Evolutionary conservation across 2,888 invertebrate genomes (phyloP).

Genomic region (Flexamia atlantica): DNA sequence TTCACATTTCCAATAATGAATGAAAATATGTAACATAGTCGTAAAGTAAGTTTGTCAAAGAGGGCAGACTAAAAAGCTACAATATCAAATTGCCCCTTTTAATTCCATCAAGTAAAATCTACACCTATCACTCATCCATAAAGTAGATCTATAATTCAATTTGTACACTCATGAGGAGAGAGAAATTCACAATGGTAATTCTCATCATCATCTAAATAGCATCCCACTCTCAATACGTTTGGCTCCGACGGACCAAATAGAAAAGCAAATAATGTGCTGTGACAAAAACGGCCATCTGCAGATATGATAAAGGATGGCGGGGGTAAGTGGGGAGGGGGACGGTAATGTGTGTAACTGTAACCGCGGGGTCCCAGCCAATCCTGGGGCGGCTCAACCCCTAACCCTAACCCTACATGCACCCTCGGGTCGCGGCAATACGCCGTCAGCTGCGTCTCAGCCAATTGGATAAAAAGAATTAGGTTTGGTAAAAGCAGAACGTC

Average conservation of each 20-base stretch:
- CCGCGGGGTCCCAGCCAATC: constrained; percentile 18
- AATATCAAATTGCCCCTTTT: neutral
- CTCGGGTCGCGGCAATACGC: neutral
- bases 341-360: constrained; percentile 32
- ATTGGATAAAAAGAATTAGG: too few species aligned
- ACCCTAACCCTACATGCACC: constrained; percentile 4
- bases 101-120: too few species aligned
- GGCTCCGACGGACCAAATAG: constrained; percentile 5
- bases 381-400: neutral
- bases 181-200: neutral
- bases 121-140: neutral
- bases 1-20: too few species aligned
- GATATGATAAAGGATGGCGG: neutral
- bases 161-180: neutral
- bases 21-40: too few species aligned
- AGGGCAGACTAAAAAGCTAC: neutral
- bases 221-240: neutral
- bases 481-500: too few species aligned
- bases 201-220: neutral
- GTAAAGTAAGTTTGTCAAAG: neutral
- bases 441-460: too few species aligned
- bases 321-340: neutral
- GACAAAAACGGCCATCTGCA: constrained; percentile 33
- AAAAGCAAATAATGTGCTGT: constrained; percentile 12
- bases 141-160: neutral